Base-by-base conservation (phyloP, 2,888 invertebrate genomes). In the Sminthurides aquaticus region DNA sequence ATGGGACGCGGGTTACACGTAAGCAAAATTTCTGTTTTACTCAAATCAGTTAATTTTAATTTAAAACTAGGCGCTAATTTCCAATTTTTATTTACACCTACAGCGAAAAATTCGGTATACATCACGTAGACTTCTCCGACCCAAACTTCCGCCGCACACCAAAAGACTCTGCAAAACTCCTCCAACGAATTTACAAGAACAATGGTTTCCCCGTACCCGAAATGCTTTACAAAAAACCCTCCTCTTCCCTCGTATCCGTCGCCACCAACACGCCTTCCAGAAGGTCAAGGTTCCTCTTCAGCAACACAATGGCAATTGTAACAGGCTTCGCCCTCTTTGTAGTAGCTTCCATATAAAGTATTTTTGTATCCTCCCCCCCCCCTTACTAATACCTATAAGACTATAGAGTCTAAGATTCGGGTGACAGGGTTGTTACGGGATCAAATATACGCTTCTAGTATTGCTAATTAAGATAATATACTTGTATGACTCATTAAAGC, bases 1-100 rank as follows among this genome's bases (percentile, higher is more conserved):
- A 63, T 71, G 73, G 73, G 34, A 49, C n/a, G 58, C 54, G 24
- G 73, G 73, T n/a, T 67, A 69, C 55, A 71, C 71, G 70, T 73
- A 58, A 61, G 64, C 20, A 11, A 20, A 52, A 52, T 52, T 52
- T 22, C 20, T 18, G 43, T 22, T 52, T 52, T 52, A 20, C 22
- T 43, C 8, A 43, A 43, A 43, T 43, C n/a, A n/a, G n/a, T n/a
- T n/a, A n/a, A n/a, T n/a, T n/a, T n/a, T n/a, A 34, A 34, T 34
- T 34, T 34, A 34, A 15, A 34, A 15, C 43, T 34, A 5, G 15
- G 43, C 15, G 8, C 43, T 34, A 34, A 34, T 15, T 34, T 34
- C n/a, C n/a, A n/a, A n/a, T n/a, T n/a, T n/a, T n/a, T n/a, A n/a
- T 22, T 52, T 15, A 20, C 5, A 43, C 43, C 43, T 22, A 5